Percentiles rank a stretch among this genome's conserved stretches.
phyloP scores from a whole-genome alignment of 2,888 invertebrate species.

The Chalcis sispes region DNA sequence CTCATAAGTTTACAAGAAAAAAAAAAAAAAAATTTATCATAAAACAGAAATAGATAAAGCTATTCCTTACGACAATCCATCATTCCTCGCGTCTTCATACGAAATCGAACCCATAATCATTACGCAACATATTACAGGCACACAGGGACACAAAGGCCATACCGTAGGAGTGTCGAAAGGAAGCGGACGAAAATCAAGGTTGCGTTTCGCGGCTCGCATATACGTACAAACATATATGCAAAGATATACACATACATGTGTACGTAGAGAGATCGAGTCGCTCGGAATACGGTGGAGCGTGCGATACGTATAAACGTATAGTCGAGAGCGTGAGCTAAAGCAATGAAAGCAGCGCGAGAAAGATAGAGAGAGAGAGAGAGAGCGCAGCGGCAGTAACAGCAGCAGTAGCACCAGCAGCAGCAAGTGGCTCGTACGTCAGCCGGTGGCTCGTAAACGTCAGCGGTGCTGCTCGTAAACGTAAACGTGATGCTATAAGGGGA shows the following conservation, averaged over 20 bases:
- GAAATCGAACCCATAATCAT: too few relatives aligned
- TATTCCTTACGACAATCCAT: too few relatives aligned
- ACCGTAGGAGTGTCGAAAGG: constrained; percentile 51
- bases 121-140: too few relatives aligned
- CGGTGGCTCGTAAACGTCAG: constrained; percentile 77
- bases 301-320: not conserved
- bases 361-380: constrained; percentile 52
- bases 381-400: constrained; percentile 66
- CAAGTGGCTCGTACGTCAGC: constrained; percentile 77
- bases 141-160: too few relatives aligned
- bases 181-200: constrained; percentile 66
- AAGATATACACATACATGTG: too few relatives aligned
- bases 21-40: too few relatives aligned
- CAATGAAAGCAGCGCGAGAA: not conserved
- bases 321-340: constrained; percentile 17
- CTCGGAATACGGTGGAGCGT: too few relatives aligned
- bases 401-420: constrained; percentile 72
- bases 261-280: too few relatives aligned
- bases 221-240: not conserved
- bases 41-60: too few relatives aligned
- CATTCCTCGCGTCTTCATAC: too few relatives aligned
- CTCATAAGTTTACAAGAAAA: too few relatives aligned
- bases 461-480: constrained; percentile 76
- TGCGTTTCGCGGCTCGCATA: constrained; percentile 59
- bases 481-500: constrained; percentile 76